Evolutionary conservation across 2,888 invertebrate genomes (phyloP), one percentile per base, ranked within the genome.

Genomic region (Barypeithes pellucidus): DNA sequence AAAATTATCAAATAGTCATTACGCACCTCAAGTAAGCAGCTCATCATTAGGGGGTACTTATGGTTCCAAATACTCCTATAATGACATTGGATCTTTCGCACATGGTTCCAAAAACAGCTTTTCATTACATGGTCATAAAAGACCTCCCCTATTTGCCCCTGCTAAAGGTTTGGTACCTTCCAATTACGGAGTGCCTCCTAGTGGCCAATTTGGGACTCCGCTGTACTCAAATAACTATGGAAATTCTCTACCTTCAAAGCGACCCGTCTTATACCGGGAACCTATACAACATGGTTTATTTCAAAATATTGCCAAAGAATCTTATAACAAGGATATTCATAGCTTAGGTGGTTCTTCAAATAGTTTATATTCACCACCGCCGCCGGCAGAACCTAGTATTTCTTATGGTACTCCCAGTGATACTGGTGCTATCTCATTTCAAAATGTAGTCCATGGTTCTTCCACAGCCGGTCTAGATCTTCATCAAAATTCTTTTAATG

Each of bases 261-360:
- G 88, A 36, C 94, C 94, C 0, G 89, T 94, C 4, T 89, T 91
- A 77, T 94, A 93, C 84, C 88, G 93, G 54, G 92, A 93, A n/a
- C 90, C 92, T 0, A 92, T 94, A 0, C 93, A 94, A 0, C 88
- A 89, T 61, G 93, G 92, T 0, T 84, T 94, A 3, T 86, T 94
- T 2, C 89, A 92, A 77, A 91, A 89, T 62, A 90, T 91, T 75
- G 92, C 89, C 0, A 89, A 91, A 62, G 87, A 89, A 0, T 67
- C 59, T 4, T 57, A 43, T 16, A 54, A 57, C 33, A 67, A 67
- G 45, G 45, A 67, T 43, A 14, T 59, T 20, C n/a, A 39, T 9
- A 18, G 57, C 3, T 67, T 67, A 11, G 60, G 61, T 24, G 50
- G 60, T 18, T 45, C 59, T 11, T n/a, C 36, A 12, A 60, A 24